These are phyloP conservation scores for Rallus limicola DNA, from an alignment of 2,113 vertebrate genomes.

Conservation along the genomic window DNA sequence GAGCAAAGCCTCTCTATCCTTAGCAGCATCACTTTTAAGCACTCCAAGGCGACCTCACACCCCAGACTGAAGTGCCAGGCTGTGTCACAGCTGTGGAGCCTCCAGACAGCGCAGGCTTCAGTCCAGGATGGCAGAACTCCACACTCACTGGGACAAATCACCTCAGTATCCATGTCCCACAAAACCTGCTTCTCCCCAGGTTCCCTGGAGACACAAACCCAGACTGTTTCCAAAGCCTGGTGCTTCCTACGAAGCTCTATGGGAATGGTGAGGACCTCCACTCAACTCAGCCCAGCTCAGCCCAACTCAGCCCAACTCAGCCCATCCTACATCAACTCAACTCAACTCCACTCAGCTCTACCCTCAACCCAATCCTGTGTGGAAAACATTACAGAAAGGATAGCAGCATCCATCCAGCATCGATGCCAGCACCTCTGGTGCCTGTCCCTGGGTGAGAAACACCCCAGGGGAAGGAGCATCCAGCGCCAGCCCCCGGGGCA, in stretches of 20 bases:
- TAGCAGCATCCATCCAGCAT: neutral
- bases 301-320: no score
- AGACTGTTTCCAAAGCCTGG: accelerated
- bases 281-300: no score
- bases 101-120: neutral
- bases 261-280: accelerated
- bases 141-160: neutral
- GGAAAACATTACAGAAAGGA: neutral
- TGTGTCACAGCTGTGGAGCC: neutral
- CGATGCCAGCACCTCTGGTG: accelerated
- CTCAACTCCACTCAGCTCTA: neutral
- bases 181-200: neutral
- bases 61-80: neutral
- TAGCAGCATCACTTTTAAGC: neutral
- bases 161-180: neutral
- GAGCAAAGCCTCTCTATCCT: neutral
- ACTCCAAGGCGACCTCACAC: neutral
- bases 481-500: neutral
- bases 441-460: neutral
- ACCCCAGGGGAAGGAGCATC: neutral
- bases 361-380: accelerated
- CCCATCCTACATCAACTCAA: no score
- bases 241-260: neutral
- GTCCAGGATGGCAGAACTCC: accelerated
- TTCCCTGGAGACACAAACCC: neutral